Percentiles rank a stretch among this genome's conserved stretches.
Conservation (phyloP, 2,113 vertebrate species). For the Sorex araneus region DNA sequence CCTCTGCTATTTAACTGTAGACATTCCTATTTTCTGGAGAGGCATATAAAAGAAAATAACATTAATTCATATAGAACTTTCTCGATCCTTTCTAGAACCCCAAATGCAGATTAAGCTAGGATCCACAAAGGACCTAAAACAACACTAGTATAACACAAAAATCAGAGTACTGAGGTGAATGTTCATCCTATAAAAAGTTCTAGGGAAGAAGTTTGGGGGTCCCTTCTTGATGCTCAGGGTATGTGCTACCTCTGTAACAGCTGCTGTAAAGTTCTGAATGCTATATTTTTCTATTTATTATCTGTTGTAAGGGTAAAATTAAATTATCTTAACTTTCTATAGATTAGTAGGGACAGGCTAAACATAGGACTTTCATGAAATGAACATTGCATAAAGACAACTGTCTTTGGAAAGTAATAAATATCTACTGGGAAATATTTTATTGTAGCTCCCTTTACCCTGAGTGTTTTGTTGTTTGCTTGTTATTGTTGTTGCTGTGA, state of each 20-base stretch:
- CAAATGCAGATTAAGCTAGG: background rate
- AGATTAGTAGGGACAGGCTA: background rate
- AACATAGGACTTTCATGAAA: background rate
- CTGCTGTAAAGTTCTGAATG: background rate
- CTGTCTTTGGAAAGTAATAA: background rate
- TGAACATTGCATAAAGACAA: background rate
- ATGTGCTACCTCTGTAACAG: background rate
- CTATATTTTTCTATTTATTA: background rate
- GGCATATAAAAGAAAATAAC: background rate
- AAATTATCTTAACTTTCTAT: background rate
- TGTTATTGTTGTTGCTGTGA: too few relatives aligned
- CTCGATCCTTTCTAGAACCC: background rate
- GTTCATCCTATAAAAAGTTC: background rate
- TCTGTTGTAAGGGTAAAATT: background rate
- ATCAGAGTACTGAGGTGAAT: background rate
- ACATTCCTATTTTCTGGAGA: background rate
- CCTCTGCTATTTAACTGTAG: background rate
- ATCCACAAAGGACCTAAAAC: background rate
- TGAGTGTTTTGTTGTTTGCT: too few relatives aligned
- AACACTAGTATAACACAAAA: background rate
- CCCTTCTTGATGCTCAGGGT: background rate
- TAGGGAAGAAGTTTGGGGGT: background rate
- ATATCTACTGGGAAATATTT: background rate
- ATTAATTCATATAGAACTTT: background rate
- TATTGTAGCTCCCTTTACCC: too few relatives aligned